These are phyloP conservation scores for Coilia nasus DNA, from an alignment of 2,797 vertebrate species.

Conservation along the genomic window DNA sequence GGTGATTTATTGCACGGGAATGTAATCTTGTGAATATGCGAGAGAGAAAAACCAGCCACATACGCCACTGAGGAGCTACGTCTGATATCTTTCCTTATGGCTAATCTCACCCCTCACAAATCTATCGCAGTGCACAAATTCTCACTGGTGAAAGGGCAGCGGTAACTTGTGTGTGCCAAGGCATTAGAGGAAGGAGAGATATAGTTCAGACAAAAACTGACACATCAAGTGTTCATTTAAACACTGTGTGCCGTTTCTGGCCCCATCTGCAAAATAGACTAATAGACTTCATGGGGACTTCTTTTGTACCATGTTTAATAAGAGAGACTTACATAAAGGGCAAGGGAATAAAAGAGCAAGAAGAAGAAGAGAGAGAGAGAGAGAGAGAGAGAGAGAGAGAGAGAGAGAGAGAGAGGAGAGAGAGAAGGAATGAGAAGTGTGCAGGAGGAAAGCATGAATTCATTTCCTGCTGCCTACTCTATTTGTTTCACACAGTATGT, in stretches of 20 bases:
- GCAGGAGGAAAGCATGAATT: neutral
- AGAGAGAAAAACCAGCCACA: neutral
- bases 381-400: constrained; percentile 14
- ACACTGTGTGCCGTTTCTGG: neutral
- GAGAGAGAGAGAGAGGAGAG: neutral
- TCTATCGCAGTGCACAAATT: neutral
- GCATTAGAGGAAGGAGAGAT: neutral
- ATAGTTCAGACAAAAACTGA: neutral
- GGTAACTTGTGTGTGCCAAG: neutral
- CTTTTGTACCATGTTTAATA: constrained; percentile 10
- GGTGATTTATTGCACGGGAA: neutral
- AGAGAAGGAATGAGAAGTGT: neutral
- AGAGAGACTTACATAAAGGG: neutral
- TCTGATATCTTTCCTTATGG: neutral
- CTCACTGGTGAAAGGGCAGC: neutral
- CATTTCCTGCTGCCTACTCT: constrained; percentile 18
- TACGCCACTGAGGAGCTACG: neutral
- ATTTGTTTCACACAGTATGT: constrained; percentile 3
- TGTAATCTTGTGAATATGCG: neutral
- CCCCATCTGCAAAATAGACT: constrained; percentile 1
- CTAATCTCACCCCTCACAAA: constrained; percentile 4
- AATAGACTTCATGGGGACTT: constrained; percentile 15
- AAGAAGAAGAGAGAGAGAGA: neutral
- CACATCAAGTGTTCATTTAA: constrained; percentile 11
- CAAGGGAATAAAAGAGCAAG: neutral